Conservation (phyloP, 2,888 invertebrate genomes). For the Schizotus pectinicornis region DNA sequence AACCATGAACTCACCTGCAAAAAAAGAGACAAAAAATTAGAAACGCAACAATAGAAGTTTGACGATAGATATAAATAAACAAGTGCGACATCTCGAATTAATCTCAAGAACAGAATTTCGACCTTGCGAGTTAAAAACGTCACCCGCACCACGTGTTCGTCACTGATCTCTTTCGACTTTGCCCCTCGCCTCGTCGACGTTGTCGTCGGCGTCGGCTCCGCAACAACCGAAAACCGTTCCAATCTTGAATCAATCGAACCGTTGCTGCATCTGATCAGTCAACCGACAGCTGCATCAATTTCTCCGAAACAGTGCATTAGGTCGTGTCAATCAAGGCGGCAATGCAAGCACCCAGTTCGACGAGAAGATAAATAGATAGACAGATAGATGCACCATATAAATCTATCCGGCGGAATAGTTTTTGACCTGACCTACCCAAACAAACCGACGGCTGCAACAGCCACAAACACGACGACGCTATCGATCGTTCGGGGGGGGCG, state of each 20-base stretch:
- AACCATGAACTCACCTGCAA: no score
- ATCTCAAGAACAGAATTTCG: no score
- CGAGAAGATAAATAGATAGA: slow-evolving; percentile 1
- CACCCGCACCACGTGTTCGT: no score
- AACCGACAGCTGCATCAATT: no score
- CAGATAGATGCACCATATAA: slow-evolving; percentile 16
- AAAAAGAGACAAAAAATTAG: no score
- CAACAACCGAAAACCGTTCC: no score
- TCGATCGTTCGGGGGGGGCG: slow-evolving; percentile 8
- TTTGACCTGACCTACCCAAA: slow-evolving; percentile 33
- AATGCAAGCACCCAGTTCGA: not conserved
- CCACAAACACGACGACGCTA: slow-evolving; percentile 24
- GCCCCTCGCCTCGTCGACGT: not conserved
- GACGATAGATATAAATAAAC: no score
- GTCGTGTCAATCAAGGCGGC: not conserved
- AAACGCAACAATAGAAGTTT: no score
- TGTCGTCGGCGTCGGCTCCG: not conserved
- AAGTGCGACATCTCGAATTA: no score
- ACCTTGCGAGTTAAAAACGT: no score
- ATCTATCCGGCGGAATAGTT: slow-evolving; percentile 23
- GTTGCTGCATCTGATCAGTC: no score
- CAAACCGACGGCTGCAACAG: slow-evolving; percentile 30
- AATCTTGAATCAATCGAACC: not conserved
- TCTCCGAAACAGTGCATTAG: no score
- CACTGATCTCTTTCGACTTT: not conserved